These are phyloP conservation scores for Zapornia atra DNA, from an alignment of 2,113 vertebrate species.

Conservation along the genomic window DNA sequence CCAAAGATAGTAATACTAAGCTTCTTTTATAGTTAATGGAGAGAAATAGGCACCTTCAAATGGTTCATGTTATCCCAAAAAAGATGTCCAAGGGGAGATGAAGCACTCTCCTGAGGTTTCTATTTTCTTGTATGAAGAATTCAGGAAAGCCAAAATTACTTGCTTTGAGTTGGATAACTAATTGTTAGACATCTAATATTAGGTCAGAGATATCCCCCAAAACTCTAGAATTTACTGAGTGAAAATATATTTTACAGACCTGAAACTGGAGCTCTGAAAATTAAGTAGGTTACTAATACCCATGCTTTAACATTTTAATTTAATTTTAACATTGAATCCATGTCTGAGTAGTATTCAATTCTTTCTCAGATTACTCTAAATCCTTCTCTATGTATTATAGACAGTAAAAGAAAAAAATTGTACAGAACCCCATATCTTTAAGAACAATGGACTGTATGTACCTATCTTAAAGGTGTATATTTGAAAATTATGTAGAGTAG, in stretches of 20 bases:
- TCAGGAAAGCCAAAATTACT: not conserved
- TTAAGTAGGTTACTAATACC: not conserved
- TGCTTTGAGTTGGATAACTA: not conserved
- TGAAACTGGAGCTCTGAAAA: not conserved
- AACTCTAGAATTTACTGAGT: not conserved
- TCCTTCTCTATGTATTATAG: not conserved
- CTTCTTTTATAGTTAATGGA: not conserved
- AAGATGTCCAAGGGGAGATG: fast-evolving
- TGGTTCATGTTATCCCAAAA: not conserved
- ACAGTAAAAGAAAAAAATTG: not conserved
- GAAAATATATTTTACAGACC: not conserved
- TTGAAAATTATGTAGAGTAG: not conserved
- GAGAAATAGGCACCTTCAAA: not conserved
- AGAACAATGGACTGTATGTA: fast-evolving
- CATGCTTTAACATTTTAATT: not conserved
- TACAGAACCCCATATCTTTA: not conserved
- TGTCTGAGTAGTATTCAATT: not conserved
- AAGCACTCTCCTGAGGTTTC: not conserved
- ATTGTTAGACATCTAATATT: not conserved
- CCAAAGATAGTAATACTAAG: not conserved
- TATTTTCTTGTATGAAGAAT: not conserved
- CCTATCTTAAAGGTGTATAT: not conserved
- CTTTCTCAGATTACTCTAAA: not conserved
- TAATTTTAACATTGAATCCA: not conserved
- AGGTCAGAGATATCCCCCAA: not conserved